Evolutionary conservation across 2,888 invertebrate genomes (phyloP).

Genomic region (Metellina segmentata): DNA sequence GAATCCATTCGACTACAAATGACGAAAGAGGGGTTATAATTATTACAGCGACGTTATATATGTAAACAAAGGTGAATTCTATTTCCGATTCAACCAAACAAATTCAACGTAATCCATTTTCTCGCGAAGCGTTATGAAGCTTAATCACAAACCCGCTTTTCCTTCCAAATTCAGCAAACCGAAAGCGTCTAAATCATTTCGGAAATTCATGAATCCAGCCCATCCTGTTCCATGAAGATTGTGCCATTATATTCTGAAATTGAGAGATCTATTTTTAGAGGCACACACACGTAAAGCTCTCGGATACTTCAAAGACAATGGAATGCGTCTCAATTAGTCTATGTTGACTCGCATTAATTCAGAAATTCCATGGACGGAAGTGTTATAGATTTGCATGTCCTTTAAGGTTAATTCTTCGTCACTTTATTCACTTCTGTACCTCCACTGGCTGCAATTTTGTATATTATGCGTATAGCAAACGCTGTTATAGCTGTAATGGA

Average conservation of each 20-base stretch:
- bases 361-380: conserved; percentile 6
- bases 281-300: neutral
- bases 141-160: neutral
- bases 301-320: neutral
- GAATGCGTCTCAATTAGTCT: conserved; percentile 39
- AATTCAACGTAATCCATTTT: neutral
- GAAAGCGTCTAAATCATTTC: neutral
- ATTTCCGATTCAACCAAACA: neutral
- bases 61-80: too few species aligned
- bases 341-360: conserved; percentile 30
- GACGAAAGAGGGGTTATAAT: too few species aligned
- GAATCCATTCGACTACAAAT: too few species aligned
- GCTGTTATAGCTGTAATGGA: neutral
- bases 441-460: neutral
- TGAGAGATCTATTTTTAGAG: neutral
- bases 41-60: too few species aligned
- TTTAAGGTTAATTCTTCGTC: neutral
- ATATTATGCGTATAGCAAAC: too few species aligned
- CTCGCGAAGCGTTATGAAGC: neutral
- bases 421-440: neutral
- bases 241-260: neutral
- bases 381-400: neutral
- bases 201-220: neutral
- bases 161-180: neutral
- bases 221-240: neutral